phyloP scores from a whole-genome alignment of 1,140 invertebrate genomes.

The Drosophila kurseongensis region DNA sequence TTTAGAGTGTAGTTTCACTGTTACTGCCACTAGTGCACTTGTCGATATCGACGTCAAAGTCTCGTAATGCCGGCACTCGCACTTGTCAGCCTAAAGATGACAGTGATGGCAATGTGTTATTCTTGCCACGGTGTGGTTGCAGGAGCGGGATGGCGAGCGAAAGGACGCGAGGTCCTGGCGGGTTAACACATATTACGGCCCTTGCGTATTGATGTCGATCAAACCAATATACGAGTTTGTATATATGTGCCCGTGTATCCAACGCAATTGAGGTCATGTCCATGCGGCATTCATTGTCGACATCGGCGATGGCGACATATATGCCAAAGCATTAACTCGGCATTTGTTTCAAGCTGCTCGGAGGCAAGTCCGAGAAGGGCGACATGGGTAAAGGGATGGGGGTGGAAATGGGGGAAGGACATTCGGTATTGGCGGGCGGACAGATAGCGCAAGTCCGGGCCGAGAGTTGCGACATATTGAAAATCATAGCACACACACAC shows the following conservation, averaged over 20 bases:
- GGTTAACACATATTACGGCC: slow-evolving; percentile 65
- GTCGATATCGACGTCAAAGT: slow-evolving; percentile 61
- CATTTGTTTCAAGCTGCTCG: slow-evolving; percentile 74
- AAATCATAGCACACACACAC: slow-evolving; percentile 69
- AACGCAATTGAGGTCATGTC: slow-evolving; percentile 84
- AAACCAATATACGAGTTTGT: slow-evolving; percentile 63
- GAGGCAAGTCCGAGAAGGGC: slow-evolving; percentile 31
- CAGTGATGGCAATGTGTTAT: slow-evolving; percentile 74
- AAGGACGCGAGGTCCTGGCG: slow-evolving; percentile 23
- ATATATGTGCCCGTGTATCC: slow-evolving; percentile 24
- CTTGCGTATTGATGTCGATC: slow-evolving; percentile 80
- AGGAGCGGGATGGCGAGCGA: slow-evolving; percentile 16
- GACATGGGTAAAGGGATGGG: slow-evolving; percentile 16
- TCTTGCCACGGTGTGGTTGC: slow-evolving; percentile 40
- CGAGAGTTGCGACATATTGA: slow-evolving; percentile 80
- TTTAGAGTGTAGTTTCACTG: neutral
- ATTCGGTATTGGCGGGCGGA: slow-evolving; percentile 6
- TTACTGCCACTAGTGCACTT: slow-evolving; percentile 35
- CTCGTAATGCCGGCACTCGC: slow-evolving; percentile 75
- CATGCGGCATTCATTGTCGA: slow-evolving; percentile 81
- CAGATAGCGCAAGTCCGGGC: slow-evolving; percentile 66
- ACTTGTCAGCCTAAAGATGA: slow-evolving; percentile 80
- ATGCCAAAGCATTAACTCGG: slow-evolving; percentile 72
- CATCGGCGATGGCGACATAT: slow-evolving; percentile 61
- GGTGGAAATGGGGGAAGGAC: neutral